phyloP scores from a whole-genome alignment of 2,797 vertebrate species.

The Protonibea diacanthus region DNA sequence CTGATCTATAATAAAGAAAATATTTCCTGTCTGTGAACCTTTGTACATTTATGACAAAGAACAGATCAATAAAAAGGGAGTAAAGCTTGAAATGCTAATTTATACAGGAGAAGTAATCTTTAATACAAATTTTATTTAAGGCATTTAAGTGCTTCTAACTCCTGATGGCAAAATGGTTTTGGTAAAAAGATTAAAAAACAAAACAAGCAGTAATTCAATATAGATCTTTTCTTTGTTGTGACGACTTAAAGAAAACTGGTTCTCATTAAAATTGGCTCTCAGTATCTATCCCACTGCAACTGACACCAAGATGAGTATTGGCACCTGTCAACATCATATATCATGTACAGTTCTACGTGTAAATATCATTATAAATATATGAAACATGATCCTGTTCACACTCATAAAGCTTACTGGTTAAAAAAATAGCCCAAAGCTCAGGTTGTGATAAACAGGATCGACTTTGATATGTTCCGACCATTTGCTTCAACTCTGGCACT shows the following conservation, averaged over 20 bases:
- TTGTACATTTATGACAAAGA: neutral
- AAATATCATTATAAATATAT: neutral
- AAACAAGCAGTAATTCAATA: neutral
- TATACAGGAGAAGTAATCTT: neutral
- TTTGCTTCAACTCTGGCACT: neutral
- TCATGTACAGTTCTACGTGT: neutral
- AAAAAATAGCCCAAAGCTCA: neutral
- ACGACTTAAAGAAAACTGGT: neutral
- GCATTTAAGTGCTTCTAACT: neutral
- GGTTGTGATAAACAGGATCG: neutral
- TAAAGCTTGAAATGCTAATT: constrained; percentile 2
- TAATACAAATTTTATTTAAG: neutral
- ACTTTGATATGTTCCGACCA: neutral
- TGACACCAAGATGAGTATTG: neutral
- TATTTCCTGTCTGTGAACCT: neutral
- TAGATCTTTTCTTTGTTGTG: neutral
- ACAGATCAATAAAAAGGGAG: constrained; percentile 1
- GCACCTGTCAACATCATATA: neutral
- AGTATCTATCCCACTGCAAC: neutral
- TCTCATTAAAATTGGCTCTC: neutral
- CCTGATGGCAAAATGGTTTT: neutral
- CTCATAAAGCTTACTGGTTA: neutral
- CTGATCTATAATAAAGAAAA: constrained; percentile 3
- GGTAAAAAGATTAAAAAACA: neutral
- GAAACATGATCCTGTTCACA: neutral